Conservation (phyloP, 2,797 vertebrate species). For the Hemitrygon akajei region DNA sequence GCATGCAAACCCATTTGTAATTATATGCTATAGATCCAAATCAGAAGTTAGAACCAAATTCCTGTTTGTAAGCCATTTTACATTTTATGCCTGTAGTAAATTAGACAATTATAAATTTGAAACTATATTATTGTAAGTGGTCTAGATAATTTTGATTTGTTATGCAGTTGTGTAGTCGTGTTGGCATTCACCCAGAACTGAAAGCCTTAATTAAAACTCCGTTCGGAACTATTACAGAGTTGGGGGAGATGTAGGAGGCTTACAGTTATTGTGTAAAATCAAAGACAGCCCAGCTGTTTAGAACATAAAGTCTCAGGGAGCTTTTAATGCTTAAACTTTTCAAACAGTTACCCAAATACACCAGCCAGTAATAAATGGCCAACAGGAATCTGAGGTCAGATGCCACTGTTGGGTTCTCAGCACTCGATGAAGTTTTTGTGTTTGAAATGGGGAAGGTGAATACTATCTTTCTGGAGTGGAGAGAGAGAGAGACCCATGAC, state of each 20-base stretch:
- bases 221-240: too few species aligned
- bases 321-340: background rate
- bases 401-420: background rate
- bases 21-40: background rate
- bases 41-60: background rate
- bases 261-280: background rate
- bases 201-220: background rate
- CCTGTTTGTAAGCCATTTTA: background rate
- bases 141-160: background rate
- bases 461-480: background rate
- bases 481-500: background rate
- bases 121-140: background rate
- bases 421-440: background rate
- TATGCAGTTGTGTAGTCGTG: background rate
- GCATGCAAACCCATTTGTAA: background rate
- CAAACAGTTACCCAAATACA: too few species aligned
- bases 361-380: too few species aligned
- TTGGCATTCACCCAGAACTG: background rate
- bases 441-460: too few species aligned
- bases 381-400: background rate
- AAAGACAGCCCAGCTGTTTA: background rate
- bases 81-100: background rate
- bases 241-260: too few species aligned
- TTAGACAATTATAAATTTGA: slow-evolving; percentile 18
- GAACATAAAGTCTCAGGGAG: background rate